Conservation (phyloP, 2,113 vertebrate species). For the Rhynchopsitta pachyrhyncha region DNA sequence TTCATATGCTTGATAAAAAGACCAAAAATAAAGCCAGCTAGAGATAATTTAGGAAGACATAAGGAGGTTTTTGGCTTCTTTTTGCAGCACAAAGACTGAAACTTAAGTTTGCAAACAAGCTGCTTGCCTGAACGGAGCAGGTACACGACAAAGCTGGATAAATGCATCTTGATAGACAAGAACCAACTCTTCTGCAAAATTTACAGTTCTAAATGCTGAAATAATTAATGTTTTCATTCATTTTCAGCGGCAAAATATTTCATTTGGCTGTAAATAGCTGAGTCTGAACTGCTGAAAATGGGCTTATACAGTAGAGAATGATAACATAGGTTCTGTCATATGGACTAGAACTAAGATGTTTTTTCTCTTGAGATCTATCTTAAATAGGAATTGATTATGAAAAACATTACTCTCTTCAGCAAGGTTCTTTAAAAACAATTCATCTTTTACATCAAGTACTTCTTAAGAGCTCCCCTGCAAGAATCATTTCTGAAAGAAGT, state of each 20-base stretch:
- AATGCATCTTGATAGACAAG: neutral
- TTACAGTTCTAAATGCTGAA: neutral
- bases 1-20: accelerated
- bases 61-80: neutral
- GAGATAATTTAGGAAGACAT: neutral
- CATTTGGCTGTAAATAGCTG: neutral
- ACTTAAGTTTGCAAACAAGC: neutral
- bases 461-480: neutral
- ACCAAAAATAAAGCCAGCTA: neutral
- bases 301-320: neutral
- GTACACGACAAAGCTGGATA: neutral
- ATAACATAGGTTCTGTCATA: neutral
- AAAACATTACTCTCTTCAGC: neutral
- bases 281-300: neutral
- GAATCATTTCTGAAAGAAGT: neutral
- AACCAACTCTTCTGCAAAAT: neutral
- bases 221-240: neutral
- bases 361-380: neutral
- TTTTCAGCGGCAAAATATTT: neutral
- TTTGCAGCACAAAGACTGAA: neutral
- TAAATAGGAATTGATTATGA: neutral
- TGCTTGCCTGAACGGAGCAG: neutral
- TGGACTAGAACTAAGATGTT: neutral
- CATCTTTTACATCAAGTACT: neutral
- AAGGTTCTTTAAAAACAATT: neutral